Base-by-base conservation (phyloP, 1,140 invertebrate genomes). In the Campoletis sonorensis region DNA sequence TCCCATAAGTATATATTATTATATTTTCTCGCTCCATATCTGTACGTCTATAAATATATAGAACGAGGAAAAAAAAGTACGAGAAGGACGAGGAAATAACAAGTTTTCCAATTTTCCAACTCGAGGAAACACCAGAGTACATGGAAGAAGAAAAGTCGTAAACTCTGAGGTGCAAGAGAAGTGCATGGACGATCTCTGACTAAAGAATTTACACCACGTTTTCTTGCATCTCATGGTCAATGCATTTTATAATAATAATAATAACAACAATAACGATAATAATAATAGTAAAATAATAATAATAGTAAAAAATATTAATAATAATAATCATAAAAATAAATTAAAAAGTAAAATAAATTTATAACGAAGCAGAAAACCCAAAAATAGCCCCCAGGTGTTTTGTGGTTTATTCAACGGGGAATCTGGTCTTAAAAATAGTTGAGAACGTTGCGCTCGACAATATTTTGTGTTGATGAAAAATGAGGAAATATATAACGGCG, bases 81-180 rank as follows among this genome's bases (percentile, higher is more conserved):
- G 18, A 21, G 67, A 58, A 49, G 72, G 26, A 58, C 71, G 27
- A 54, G 13, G 11, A 13, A 10, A 64, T 37, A 75, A 82, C 81
- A 87, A 88, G 87, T 89, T 89, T 89, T 88, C 87, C 88, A 89
- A 88, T 89, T 84, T 88, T 82, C 84, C 70, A 86, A 85, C 81
- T 84, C 33, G 76, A n/a, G n/a, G 13, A 64, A 70, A 72, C 30
- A 49, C 18, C 18, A 21, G 61, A 23, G 61, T 67, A 5, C 21
- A 67, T n/a, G 23, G 23, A 67, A 26, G 23, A 26, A 67, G 21
- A 27, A n/a, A 27, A 8, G 23, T 67, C 18, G 61, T 82, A 86
- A 87, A 85, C 83, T 81, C 23, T 8, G 61, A 82, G 85, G 61
- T 81, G n/a, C n/a, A 86, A 82, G 80, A 79, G 85, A 58, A 86